Evolutionary conservation across 2,797 vertebrate species (phyloP).

Genomic region (Prionace glauca): DNA sequence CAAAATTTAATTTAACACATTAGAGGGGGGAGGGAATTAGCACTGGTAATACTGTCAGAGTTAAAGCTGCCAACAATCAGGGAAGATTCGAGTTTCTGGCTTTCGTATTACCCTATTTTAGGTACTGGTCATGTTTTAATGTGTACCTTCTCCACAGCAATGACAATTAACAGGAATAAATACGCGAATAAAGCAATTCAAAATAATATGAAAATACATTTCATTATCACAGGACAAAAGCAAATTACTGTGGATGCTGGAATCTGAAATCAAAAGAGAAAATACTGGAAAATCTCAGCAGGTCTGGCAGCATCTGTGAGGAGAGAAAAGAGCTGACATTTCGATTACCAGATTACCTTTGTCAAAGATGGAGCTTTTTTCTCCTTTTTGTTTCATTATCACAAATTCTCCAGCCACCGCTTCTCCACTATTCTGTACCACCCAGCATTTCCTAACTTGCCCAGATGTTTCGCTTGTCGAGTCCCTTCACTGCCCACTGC

Average conservation of each 20-base stretch:
- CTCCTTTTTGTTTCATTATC: background rate
- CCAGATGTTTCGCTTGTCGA: background rate
- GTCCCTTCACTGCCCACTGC: background rate
- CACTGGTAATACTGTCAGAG: background rate
- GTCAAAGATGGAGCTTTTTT: too few species aligned
- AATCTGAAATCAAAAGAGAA: too few species aligned
- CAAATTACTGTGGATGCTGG: too few species aligned
- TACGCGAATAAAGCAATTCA: background rate
- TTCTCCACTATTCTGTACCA: too few species aligned
- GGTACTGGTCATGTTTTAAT: background rate
- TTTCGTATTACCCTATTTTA: background rate
- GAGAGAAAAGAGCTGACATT: too few species aligned
- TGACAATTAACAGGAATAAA: background rate
- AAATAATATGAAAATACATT: background rate
- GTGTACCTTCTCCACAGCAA: background rate
- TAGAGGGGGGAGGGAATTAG: background rate
- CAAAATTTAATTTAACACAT: background rate
- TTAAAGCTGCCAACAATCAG: background rate
- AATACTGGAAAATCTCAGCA: too few species aligned
- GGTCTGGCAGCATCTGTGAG: too few species aligned
- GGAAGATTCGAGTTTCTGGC: background rate
- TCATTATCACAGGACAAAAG: background rate
- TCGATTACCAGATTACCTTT: too few species aligned
- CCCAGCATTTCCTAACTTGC: background rate
- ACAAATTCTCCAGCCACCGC: background rate